Percentiles rank a stretch among this genome's conserved stretches.
Evolutionary conservation across 2,888 invertebrate species (phyloP).

Genomic region (Parascotia fuliginaria): DNA sequence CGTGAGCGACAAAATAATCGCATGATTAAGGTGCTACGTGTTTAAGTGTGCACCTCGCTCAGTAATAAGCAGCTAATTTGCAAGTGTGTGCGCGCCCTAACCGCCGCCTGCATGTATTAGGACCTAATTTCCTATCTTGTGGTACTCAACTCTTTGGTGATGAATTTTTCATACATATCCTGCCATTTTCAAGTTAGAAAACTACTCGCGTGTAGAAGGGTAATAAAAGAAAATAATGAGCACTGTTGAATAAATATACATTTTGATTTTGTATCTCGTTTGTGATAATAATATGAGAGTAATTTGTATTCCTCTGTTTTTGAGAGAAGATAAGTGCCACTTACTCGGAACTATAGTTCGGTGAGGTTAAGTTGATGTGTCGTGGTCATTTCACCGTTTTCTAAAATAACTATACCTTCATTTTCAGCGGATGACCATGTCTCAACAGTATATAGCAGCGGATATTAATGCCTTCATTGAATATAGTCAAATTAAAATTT

Average conservation of each 20-base stretch:
- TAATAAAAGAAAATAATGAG: conserved; percentile 20
- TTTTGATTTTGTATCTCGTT: not conserved
- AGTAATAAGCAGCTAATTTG: conserved; percentile 69
- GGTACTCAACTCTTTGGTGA: conserved; percentile 48
- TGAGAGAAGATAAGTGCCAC: too few relatives aligned
- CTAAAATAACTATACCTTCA: too few relatives aligned
- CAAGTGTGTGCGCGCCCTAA: conserved; percentile 60
- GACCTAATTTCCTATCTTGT: conserved; percentile 62
- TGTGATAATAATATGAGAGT: not conserved
- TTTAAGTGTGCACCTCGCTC: conserved; percentile 54
- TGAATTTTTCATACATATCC: conserved; percentile 65
- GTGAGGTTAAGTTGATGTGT: too few relatives aligned
- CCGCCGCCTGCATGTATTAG: conserved; percentile 71
- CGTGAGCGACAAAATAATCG: conserved; percentile 29
- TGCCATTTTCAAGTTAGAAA: conserved; percentile 44
- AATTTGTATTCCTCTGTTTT: not conserved
- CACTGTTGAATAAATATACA: not conserved
- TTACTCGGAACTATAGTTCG: too few relatives aligned
- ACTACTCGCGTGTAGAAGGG: conserved; percentile 29
- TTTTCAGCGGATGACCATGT: too few relatives aligned
- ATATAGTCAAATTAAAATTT: too few relatives aligned
- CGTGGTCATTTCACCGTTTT: too few relatives aligned
- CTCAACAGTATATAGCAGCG: too few relatives aligned
- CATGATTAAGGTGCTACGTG: conserved; percentile 56
- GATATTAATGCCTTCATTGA: too few relatives aligned